A percentile compares a stretch with the other conserved stretches of the same genome.
These are phyloP conservation scores for Oasisia sp. DNA, from an alignment of 2,888 invertebrate species.

Conservation along the genomic window DNA sequence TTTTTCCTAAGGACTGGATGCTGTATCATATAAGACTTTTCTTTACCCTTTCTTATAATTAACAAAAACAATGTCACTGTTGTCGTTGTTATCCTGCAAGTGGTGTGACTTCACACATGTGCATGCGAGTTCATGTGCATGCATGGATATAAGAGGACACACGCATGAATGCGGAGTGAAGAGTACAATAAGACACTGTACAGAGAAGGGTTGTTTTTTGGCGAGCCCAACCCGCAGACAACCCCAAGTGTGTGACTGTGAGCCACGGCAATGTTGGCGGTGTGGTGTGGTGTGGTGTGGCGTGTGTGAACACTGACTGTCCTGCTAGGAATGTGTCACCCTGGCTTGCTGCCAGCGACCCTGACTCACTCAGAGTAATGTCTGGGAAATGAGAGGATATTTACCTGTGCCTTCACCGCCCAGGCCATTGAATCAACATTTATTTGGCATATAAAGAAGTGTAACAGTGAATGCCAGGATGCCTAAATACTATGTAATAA, in stretches of 20 bases:
- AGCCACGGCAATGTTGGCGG: not conserved
- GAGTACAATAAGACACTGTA: not conserved
- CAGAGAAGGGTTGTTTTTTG: not conserved
- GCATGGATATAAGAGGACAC: not conserved
- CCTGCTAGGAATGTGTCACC: not conserved
- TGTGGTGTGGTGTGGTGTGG: not conserved
- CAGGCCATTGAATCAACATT: no score
- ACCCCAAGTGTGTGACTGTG: not conserved
- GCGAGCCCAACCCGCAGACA: not conserved
- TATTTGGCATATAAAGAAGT: no score
- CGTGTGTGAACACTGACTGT: not conserved
- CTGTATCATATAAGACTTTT: no score
- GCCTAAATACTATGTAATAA: no score
- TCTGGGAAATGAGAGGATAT: not conserved
- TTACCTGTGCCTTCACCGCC: not conserved
- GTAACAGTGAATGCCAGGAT: no score
- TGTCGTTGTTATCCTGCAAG: not conserved
- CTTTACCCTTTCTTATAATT: not conserved
- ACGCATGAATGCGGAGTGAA: not conserved
- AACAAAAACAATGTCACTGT: not conserved
- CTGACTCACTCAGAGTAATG: not conserved
- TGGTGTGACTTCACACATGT: not conserved
- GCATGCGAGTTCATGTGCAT: not conserved
- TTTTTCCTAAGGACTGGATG: no score
- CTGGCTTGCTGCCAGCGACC: not conserved